A percentile compares a stretch with the other conserved stretches of the same genome.
These are phyloP conservation scores for Otolemur crassicaudatus DNA, from an alignment of 2,797 vertebrate genomes.

Conservation along the genomic window DNA sequence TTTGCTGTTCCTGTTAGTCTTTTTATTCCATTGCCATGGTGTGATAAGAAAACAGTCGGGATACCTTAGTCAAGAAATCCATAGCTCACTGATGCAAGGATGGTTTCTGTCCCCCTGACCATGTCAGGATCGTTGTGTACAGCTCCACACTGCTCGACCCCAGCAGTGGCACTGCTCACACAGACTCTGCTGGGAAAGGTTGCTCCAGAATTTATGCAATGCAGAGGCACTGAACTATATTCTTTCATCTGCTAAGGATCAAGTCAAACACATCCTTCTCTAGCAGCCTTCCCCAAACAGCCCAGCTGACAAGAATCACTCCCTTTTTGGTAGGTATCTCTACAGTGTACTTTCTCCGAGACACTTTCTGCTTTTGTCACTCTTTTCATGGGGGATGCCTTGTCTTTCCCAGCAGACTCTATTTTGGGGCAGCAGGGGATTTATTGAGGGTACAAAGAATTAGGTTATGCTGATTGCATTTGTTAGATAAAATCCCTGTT, in stretches of 20 bases:
- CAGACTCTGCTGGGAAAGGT: neutral
- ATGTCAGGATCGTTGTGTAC: neutral
- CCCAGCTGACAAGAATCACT: neutral
- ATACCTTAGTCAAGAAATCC: slow-evolving; percentile 3
- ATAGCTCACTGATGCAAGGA: neutral
- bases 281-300: neutral
- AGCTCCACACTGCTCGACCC: neutral
- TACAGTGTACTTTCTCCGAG: neutral
- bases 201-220: neutral
- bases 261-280: slow-evolving; percentile 5
- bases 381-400: neutral
- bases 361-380: neutral
- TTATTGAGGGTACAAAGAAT: too few species aligned
- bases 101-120: neutral
- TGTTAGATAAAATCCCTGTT: too few species aligned
- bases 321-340: neutral
- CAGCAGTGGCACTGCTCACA: neutral
- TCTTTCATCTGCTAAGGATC: neutral
- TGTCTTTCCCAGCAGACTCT: slow-evolving; percentile 32
- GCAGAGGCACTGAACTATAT: neutral
- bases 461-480: too few species aligned
- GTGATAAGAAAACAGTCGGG: neutral
- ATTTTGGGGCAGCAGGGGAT: too few species aligned
- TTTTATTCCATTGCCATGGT: neutral
- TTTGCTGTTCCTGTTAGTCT: neutral